Conservation (phyloP, 2,113 vertebrate genomes). For the Martes martes region DNA sequence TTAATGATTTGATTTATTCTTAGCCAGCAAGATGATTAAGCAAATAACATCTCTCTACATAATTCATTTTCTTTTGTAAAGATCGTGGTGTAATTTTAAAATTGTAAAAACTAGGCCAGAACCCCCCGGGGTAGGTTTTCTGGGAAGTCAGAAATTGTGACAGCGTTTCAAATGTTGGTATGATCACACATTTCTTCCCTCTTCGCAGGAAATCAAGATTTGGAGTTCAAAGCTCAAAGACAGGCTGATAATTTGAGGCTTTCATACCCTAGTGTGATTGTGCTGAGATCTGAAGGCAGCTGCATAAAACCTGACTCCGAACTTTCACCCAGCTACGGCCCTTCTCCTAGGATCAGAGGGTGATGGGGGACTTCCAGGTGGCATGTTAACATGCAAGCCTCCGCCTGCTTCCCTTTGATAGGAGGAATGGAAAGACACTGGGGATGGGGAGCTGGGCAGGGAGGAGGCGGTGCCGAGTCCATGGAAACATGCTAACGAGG, state of each 20-base stretch:
- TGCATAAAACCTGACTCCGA: background rate
- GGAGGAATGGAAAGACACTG: background rate
- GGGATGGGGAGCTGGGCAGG: background rate
- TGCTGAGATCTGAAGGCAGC: background rate
- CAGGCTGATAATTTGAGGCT: background rate
- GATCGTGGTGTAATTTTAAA: background rate
- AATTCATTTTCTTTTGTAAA: constrained; percentile 14
- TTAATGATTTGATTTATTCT: background rate
- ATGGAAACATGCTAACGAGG: background rate
- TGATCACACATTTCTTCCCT: background rate
- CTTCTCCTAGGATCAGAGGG: background rate
- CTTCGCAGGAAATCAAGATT: background rate
- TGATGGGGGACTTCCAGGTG: background rate
- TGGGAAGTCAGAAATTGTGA: background rate
- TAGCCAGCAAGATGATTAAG: constrained; percentile 39
- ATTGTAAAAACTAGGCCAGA: constrained; percentile 51
- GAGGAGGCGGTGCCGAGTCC: background rate
- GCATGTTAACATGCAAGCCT: background rate
- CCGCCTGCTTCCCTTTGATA: fast-evolving
- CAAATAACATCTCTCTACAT: constrained; percentile 1
- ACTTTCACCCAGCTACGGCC: background rate
- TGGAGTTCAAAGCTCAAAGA: background rate
- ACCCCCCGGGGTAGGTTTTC: background rate
- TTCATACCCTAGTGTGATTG: background rate
- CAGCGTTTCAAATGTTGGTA: background rate